A percentile compares a stretch with the other conserved stretches of the same genome.
Evolutionary conservation across 2,797 vertebrate species (phyloP).

Genomic region (Etheostoma perlongum): DNA sequence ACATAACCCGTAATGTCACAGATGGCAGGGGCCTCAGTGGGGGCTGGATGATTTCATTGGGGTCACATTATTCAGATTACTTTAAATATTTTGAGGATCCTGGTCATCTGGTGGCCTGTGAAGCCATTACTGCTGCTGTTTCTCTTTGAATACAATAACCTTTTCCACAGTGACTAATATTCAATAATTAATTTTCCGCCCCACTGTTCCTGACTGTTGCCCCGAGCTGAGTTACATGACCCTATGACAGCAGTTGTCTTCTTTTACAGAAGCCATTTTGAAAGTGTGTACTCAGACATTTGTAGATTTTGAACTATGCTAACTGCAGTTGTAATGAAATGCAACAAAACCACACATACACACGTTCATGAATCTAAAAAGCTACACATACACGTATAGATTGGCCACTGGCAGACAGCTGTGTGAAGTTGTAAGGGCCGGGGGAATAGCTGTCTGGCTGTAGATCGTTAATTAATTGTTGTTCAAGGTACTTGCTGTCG

Average conservation of each 20-base stretch:
- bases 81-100: constrained; percentile 54
- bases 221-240: constrained; percentile 64
- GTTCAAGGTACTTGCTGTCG: constrained; percentile 74
- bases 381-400: constrained; percentile 2
- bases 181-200: constrained; percentile 82
- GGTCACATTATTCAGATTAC: constrained; percentile 63
- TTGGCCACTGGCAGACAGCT: constrained; percentile 56
- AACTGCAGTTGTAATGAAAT: constrained; percentile 4
- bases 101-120: constrained; percentile 45
- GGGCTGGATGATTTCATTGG: constrained; percentile 61
- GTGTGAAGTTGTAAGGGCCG: constrained; percentile 42
- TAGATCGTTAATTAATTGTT: constrained; percentile 78
- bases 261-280: constrained; percentile 67
- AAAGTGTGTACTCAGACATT: constrained; percentile 40
- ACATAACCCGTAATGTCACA: constrained; percentile 73
- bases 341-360: constrained; percentile 3
- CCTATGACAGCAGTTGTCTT: constrained; percentile 45
- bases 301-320: constrained; percentile 16
- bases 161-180: constrained; percentile 71
- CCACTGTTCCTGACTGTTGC: constrained; percentile 70
- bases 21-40: constrained; percentile 67
- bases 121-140: constrained; percentile 48
- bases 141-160: constrained; percentile 62
- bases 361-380: not conserved
- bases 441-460: constrained; percentile 48